Evolutionary conservation across 2,113 vertebrate genomes (phyloP).

Genomic region (Catharus minimus): DNA sequence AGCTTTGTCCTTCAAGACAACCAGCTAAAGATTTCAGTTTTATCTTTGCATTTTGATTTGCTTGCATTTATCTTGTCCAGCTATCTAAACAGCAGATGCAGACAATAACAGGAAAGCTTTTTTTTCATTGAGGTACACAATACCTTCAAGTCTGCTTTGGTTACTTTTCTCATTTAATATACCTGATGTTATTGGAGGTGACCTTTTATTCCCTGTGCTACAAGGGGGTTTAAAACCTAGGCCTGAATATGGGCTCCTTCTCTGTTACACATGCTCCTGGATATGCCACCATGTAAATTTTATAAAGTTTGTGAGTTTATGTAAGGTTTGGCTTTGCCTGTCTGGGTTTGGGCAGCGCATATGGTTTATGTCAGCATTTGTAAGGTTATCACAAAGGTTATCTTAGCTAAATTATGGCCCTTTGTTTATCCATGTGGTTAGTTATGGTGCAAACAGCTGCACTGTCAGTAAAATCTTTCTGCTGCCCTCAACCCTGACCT

Average conservation of each 20-base stretch:
- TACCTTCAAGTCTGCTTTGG: background rate
- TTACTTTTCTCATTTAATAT: background rate
- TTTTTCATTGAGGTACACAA: background rate
- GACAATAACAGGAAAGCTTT: background rate
- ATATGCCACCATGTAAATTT: background rate
- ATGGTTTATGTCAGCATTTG: constrained; percentile 59
- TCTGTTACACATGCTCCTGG: background rate
- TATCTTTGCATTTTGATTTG: constrained; percentile 10
- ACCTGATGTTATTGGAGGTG: background rate
- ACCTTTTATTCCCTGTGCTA: background rate
- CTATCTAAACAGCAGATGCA: constrained; percentile 1
- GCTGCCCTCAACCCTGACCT: constrained; percentile 55
- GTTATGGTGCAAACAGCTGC: constrained; percentile 54
- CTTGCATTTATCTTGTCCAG: background rate
- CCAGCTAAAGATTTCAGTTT: background rate
- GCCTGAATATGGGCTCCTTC: background rate
- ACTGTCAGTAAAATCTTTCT: constrained; percentile 58
- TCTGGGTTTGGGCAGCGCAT: background rate
- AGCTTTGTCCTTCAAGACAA: constrained; percentile 2
- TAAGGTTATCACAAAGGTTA: constrained; percentile 57
- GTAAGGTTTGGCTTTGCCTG: background rate
- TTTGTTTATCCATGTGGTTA: constrained; percentile 63
- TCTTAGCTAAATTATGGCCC: constrained; percentile 60
- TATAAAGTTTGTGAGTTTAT: background rate
- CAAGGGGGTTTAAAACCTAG: background rate